These are phyloP conservation scores for Melanerpes formicivorus DNA, from an alignment of 2,113 vertebrate species.

Conservation along the genomic window DNA sequence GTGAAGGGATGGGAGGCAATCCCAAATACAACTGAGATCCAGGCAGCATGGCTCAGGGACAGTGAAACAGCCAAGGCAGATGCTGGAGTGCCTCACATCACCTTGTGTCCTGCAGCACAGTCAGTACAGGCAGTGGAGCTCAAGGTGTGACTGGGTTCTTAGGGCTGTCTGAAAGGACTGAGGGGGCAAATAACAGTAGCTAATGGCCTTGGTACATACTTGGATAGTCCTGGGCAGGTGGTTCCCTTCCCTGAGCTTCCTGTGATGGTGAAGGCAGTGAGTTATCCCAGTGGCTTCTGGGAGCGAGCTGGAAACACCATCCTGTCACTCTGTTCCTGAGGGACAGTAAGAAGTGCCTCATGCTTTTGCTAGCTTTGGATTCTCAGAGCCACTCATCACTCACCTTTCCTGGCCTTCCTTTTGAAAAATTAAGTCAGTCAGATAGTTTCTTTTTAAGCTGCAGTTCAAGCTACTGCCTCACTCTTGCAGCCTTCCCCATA, in stretches of 20 bases:
- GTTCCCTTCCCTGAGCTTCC: neutral
- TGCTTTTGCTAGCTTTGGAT: neutral
- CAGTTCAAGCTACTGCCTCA: neutral
- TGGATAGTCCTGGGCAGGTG: neutral
- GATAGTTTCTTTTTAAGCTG: neutral
- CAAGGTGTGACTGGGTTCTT: neutral
- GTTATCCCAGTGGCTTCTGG: neutral
- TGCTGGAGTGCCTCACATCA: neutral
- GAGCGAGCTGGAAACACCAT: neutral
- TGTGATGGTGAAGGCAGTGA: neutral
- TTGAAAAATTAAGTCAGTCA: neutral
- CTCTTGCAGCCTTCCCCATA: neutral
- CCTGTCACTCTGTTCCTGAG: neutral
- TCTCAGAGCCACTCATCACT: neutral
- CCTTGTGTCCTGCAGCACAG: neutral
- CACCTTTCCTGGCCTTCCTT: neutral
- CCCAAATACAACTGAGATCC: neutral
- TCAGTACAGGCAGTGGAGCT: neutral
- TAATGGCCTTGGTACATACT: neutral
- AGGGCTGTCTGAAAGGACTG: neutral
- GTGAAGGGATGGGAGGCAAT: neutral
- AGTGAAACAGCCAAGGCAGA: neutral
- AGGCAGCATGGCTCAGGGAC: accelerated
- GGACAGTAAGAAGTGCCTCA: neutral
- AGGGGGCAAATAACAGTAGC: neutral